Evolutionary conservation across 2,113 vertebrate species (phyloP).

Genomic region (Melanerpes formicivorus): DNA sequence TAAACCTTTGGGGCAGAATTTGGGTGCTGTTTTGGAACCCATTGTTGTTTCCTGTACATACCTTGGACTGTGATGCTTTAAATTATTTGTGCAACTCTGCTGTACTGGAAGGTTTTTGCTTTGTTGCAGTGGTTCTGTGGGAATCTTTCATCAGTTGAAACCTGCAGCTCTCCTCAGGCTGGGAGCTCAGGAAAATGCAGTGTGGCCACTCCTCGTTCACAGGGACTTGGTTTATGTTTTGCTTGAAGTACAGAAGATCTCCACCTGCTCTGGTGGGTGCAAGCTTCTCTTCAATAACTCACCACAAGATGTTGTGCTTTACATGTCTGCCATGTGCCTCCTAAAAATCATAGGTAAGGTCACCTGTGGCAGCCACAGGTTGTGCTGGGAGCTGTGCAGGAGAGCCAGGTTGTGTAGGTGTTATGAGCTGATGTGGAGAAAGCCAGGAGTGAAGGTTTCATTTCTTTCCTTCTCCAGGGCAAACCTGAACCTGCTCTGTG

Average conservation of each 20-base stretch:
- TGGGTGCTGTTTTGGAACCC: not conserved
- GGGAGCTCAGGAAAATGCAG: not conserved
- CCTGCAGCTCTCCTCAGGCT: not conserved
- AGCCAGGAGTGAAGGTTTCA: not conserved
- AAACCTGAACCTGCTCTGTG: not conserved
- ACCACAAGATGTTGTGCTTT: not conserved
- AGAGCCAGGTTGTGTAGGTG: not conserved
- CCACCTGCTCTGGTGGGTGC: not conserved
- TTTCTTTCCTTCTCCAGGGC: not conserved
- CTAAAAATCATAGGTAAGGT: not conserved
- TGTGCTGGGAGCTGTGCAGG: not conserved
- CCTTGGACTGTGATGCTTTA: not conserved
- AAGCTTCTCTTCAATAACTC: not conserved
- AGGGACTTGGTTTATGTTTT: not conserved
- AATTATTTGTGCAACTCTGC: not conserved
- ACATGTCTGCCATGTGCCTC: not conserved
- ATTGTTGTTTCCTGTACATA: not conserved
- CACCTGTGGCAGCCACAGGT: not conserved
- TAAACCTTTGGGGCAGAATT: slow-evolving; percentile 2
- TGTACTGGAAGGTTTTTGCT: not conserved
- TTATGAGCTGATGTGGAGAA: not conserved
- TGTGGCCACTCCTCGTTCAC: not conserved
- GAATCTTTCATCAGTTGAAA: not conserved
- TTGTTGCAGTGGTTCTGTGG: not conserved
- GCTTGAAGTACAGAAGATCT: not conserved